phyloP scores from a whole-genome alignment of 2,113 vertebrate genomes.

The Lophochroa leadbeateri region DNA sequence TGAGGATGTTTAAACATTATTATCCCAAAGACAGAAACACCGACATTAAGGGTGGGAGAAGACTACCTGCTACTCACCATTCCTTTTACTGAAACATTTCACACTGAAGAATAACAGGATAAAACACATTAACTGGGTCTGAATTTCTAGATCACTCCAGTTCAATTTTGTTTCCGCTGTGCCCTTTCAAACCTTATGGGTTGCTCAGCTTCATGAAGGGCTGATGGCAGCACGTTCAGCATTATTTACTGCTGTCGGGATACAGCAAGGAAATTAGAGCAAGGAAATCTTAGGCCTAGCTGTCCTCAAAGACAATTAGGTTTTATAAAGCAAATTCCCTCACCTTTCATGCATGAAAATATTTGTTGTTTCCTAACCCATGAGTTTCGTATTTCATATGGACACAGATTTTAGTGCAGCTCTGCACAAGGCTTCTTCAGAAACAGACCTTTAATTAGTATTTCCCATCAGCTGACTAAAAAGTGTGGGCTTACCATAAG shows the following conservation, averaged over 20 bases:
- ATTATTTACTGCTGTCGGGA: background rate
- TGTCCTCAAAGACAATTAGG: background rate
- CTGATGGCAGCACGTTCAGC: fast-evolving
- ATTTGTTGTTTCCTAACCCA: background rate
- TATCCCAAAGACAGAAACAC: background rate
- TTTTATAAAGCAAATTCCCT: background rate
- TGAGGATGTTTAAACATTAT: background rate
- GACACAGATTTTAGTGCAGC: background rate
- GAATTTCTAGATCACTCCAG: background rate
- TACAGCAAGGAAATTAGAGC: background rate
- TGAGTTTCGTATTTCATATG: background rate
- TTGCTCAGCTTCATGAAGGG: background rate
- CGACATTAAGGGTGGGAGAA: background rate
- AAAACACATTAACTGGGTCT: background rate
- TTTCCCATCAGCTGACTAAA: background rate
- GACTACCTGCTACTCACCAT: background rate
- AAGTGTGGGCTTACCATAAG: background rate
- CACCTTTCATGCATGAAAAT: background rate
- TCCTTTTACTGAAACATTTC: background rate
- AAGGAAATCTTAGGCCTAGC: background rate
- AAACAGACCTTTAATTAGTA: background rate
- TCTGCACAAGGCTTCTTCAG: background rate
- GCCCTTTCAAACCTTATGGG: background rate
- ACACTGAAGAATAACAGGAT: background rate
- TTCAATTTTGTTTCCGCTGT: background rate